phyloP scores from a whole-genome alignment of 2,113 vertebrate species.

The Aspidoscelis tigris region DNA sequence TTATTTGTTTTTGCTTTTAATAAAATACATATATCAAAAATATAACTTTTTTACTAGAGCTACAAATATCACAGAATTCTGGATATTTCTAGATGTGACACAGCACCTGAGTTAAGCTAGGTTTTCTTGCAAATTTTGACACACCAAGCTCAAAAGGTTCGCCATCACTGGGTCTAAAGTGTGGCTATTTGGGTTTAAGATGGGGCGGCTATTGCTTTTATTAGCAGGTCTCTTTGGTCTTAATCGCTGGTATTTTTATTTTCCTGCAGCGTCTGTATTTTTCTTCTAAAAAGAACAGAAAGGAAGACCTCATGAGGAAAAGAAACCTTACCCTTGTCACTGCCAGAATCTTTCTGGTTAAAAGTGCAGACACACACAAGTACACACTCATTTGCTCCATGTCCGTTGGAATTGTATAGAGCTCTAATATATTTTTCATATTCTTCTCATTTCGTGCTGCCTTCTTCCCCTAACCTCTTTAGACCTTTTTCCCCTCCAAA shows the following conservation, averaged over 20 bases:
- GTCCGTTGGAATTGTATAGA: slow-evolving; percentile 61
- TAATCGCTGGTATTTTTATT: neutral
- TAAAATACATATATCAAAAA: too few relatives aligned
- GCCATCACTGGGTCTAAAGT: neutral
- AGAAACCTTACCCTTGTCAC: slow-evolving; percentile 40
- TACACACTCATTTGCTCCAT: slow-evolving; percentile 55
- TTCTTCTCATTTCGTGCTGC: slow-evolving; percentile 62
- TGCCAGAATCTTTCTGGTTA: slow-evolving; percentile 60
- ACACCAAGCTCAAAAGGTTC: too few relatives aligned
- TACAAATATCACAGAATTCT: too few relatives aligned
- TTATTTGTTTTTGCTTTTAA: too few relatives aligned
- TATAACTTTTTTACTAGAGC: too few relatives aligned
- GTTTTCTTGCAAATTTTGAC: too few relatives aligned
- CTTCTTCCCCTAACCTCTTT: slow-evolving; percentile 51
- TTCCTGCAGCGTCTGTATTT: neutral
- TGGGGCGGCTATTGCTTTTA: too few relatives aligned
- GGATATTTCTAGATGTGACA: too few relatives aligned
- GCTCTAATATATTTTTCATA: slow-evolving; percentile 64
- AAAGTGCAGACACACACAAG: slow-evolving; percentile 37
- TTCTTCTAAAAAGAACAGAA: slow-evolving; percentile 7
- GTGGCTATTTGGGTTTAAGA: neutral
- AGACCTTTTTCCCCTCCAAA: slow-evolving; percentile 38
- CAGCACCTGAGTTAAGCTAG: too few relatives aligned
- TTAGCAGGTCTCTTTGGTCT: neutral
- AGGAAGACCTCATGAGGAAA: slow-evolving; percentile 39